These are phyloP conservation scores for Auanema freiburgensis DNA, from an alignment of 2,888 invertebrate species.

Conservation along the genomic window DNA sequence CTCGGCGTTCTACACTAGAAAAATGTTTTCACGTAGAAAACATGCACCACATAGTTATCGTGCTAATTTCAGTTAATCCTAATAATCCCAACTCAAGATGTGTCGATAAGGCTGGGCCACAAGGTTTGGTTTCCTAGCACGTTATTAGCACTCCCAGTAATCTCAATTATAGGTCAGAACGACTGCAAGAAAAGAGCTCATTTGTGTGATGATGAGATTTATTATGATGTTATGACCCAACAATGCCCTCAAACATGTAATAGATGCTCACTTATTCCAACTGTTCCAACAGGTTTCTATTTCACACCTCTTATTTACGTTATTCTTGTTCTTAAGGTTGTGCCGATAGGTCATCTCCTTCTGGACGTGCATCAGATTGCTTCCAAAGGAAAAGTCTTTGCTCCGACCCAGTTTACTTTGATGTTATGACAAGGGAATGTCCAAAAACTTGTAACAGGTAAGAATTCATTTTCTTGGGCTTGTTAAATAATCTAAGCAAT, in stretches of 20 bases:
- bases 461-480: too few relatives aligned
- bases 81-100: too few relatives aligned
- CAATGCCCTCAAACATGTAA: slow-evolving; percentile 9
- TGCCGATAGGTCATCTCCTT: slow-evolving; percentile 3
- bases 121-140: too few relatives aligned
- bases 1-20: too few relatives aligned
- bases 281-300: too few relatives aligned
- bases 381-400: not conserved
- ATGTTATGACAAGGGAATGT: slow-evolving; percentile 5
- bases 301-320: too few relatives aligned
- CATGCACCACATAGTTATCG: too few relatives aligned
- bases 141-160: too few relatives aligned
- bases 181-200: slow-evolving; percentile 6
- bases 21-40: too few relatives aligned
- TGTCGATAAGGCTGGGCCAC: too few relatives aligned
- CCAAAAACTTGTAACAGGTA: slow-evolving; percentile 4
- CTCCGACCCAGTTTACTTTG: not conserved
- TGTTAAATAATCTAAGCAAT: too few relatives aligned
- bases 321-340: not conserved
- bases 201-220: slow-evolving; percentile 6
- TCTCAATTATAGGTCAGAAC: not conserved
- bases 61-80: too few relatives aligned
- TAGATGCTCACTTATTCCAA: not conserved
- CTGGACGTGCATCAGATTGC: not conserved
- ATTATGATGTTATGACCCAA: slow-evolving; percentile 5